phyloP scores from a whole-genome alignment of 2,888 invertebrate genomes.

The Onchidella celtica region DNA sequence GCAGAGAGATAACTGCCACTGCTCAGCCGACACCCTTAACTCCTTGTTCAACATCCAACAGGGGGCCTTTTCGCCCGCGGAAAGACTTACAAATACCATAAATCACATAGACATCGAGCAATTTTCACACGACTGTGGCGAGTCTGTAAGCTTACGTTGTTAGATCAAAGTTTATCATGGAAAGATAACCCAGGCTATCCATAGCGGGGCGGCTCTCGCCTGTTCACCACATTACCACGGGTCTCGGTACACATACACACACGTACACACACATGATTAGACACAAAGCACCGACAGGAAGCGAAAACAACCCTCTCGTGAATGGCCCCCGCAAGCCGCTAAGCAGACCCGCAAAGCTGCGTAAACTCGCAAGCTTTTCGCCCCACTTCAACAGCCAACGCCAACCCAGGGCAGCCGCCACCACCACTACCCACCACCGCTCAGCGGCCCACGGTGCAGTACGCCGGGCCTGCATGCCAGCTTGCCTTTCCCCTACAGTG shows the following conservation, averaged over 20 bases:
- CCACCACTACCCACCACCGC: background rate
- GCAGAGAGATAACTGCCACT: background rate
- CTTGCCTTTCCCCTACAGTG: background rate
- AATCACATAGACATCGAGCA: background rate
- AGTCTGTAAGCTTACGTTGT: background rate
- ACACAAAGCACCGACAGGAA: slow-evolving; percentile 30
- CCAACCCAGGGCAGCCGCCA: background rate
- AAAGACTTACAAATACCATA: background rate
- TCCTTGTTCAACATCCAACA: background rate
- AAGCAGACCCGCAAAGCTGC: slow-evolving; percentile 31
- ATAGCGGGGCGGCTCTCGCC: background rate
- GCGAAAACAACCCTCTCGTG: slow-evolving; percentile 26
- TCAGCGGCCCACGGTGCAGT: background rate
- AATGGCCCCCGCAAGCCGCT: slow-evolving; percentile 22
- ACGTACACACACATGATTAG: slow-evolving; percentile 18
- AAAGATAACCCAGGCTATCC: background rate
- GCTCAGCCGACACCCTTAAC: background rate
- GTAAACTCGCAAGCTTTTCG: slow-evolving; percentile 27
- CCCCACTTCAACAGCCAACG: background rate
- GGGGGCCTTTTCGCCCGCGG: too few relatives aligned
- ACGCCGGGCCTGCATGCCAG: background rate
- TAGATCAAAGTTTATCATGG: background rate
- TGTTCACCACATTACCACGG: background rate
- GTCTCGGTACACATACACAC: background rate
- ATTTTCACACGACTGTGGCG: background rate